Evolutionary conservation across 92 coral and sea anemone species (phyloP), one percentile per base, ranked within the genome.

Genomic region (Porites evermanni): DNA sequence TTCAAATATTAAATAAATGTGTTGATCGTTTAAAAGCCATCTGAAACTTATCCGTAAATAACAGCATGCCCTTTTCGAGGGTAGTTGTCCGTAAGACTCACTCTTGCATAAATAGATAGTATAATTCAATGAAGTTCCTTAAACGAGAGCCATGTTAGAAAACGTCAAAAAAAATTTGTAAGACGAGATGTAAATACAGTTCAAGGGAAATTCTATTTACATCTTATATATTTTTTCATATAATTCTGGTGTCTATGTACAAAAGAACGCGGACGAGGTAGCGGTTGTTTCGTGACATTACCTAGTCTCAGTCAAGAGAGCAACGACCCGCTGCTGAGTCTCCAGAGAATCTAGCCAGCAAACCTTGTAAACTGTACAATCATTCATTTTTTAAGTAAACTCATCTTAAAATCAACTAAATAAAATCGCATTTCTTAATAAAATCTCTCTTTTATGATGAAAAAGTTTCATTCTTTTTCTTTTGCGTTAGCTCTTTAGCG

Each of bases 241-340:
- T 72, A 73, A 63, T 63, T 74, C 66, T 67, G 23, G 72, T 72
- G 73, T 83, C 80, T 83, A 83, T 83, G 80, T 83, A 83, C 87
- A 83, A 53, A 7, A 73, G 86, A 81, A 81, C 78, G 77, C 68
- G 77, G 77, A 56, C 60, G 5, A 79, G 74, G 61, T 72, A 73
- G 73, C 80, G 60, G 81, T 51, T 75, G 75, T 89, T 86, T 85
- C 93, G 93, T 86, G 93, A 86, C 84, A 78, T 75, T 77, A 67
- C 72, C 12, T 24, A 64, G 72, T 13, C 75, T 52, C 63, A 53
- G 47, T 38, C 73, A 75, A 32, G 80, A 83, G 74, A 73, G 71
- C 70, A 73, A 38, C 87, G 87, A 83, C 20, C 74, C 73, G 67
- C 71, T 83, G 23, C 64, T 56, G 80, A 83, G 58, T 70, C 72